phyloP scores from a whole-genome alignment of 1,140 invertebrate genomes.

The Cotesia glomerata region DNA sequence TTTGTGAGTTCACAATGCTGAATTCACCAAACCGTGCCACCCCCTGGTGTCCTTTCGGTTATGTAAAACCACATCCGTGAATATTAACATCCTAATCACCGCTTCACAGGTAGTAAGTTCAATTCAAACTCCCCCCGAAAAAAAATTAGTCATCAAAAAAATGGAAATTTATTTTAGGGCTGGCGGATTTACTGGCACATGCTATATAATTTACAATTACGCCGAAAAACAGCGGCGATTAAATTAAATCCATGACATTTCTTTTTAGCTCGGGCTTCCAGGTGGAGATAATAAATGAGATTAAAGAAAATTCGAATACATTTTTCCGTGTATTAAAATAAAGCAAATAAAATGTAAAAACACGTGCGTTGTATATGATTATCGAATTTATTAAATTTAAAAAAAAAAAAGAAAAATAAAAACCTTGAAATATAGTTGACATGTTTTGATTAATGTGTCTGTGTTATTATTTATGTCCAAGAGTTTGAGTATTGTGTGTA shows the following conservation, averaged over 20 bases:
- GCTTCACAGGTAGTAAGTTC: neutral
- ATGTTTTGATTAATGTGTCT: constrained; percentile 34
- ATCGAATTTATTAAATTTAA: neutral
- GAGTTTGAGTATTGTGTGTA: neutral
- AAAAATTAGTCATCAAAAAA: neutral
- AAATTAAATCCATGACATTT: neutral
- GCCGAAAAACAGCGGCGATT: no score
- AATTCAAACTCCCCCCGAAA: no score
- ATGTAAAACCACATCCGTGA: constrained; percentile 27
- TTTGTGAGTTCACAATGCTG: neutral
- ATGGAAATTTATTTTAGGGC: neutral
- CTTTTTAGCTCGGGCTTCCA: neutral
- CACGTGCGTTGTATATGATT: neutral
- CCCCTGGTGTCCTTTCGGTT: constrained; percentile 1
- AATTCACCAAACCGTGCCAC: constrained; percentile 25
- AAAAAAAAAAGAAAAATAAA: neutral
- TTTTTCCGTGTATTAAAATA: neutral
- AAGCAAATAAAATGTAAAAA: neutral
- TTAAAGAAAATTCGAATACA: neutral
- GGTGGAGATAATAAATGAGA: neutral
- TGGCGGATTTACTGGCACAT: no score
- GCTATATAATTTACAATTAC: no score
- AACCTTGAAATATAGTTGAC: constrained; percentile 22
- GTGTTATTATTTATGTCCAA: constrained; percentile 32
- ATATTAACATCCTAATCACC: neutral